phyloP scores from a whole-genome alignment of 1,140 invertebrate genomes.

The Popillia japonica region DNA sequence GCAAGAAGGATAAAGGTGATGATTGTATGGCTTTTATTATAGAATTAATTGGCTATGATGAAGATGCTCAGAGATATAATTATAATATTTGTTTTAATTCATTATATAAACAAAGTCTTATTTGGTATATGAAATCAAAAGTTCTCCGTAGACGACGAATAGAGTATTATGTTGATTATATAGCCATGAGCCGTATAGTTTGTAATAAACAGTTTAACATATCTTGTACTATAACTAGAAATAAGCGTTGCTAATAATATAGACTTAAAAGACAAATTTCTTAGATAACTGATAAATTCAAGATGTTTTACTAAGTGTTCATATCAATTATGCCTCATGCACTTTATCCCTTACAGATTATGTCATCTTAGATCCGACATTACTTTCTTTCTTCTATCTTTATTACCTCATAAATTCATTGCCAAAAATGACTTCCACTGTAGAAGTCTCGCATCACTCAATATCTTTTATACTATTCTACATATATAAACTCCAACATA shows the following conservation, averaged over 20 bases:
- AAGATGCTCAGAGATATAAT: constrained; percentile 14
- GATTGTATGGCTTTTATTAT: not conserved
- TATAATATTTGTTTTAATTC: constrained; percentile 26
- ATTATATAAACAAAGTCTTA: constrained; percentile 17
- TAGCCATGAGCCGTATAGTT: not conserved
- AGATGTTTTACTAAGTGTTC: no score
- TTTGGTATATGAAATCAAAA: constrained; percentile 17
- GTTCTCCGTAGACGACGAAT: not conserved
- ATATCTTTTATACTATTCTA: no score
- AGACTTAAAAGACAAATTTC: no score
- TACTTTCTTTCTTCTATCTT: no score
- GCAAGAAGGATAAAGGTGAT: not conserved
- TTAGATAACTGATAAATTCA: no score
- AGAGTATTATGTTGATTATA: constrained; percentile 10
- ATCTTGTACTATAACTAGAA: constrained; percentile 10
- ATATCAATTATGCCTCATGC: no score
- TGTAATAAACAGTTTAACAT: constrained; percentile 20
- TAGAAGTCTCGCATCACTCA: no score
- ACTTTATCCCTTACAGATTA: no score
- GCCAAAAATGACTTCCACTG: no score
- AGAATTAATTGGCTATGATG: not conserved
- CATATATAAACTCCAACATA: no score
- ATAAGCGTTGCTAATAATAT: not conserved
- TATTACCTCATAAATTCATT: no score
- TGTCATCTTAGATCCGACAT: no score